These are phyloP conservation scores for Drosophila nr. perissopoda DNA, from an alignment of 2,888 invertebrate genomes.

Conservation along the genomic window DNA sequence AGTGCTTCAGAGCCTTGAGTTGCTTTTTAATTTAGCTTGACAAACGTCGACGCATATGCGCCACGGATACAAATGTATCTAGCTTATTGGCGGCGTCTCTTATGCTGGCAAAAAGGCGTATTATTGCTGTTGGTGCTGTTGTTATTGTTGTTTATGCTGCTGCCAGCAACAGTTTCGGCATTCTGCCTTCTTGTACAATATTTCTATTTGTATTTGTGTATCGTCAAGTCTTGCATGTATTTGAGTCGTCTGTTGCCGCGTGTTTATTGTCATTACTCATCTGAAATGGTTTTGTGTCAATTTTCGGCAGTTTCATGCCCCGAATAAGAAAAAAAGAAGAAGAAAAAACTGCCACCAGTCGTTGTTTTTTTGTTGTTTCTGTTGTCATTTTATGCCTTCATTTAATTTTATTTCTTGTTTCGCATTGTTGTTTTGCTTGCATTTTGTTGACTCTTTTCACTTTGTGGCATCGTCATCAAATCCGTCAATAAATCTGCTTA, in stretches of 20 bases:
- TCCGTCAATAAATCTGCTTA: conserved; percentile 43
- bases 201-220: conserved; percentile 31
- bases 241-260: conserved; percentile 39
- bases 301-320: conserved; percentile 41
- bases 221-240: conserved; percentile 19
- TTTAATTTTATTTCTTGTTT: conserved; percentile 42
- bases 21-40: conserved; percentile 78
- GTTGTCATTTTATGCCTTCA: conserved; percentile 26
- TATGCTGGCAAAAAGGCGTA: conserved; percentile 39
- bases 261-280: conserved; percentile 75
- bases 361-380: conserved; percentile 11
- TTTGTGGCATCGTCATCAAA: conserved; percentile 53
- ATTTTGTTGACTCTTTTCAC: conserved; percentile 24
- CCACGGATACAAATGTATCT: conserved; percentile 70
- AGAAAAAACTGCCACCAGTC: conserved; percentile 13
- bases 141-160: conserved; percentile 2
- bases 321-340: conserved; percentile 1
- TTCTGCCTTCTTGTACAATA: conserved; percentile 15
- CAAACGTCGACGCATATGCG: conserved; percentile 67
- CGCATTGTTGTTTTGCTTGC: conserved; percentile 67
- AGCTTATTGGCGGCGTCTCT: conserved; percentile 56
- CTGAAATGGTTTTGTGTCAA: conserved; percentile 65
- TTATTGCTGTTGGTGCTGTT: conserved; percentile 18
- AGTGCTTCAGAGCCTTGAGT: conserved; percentile 45
- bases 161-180: conserved; percentile 68